Evolutionary conservation across 2,888 invertebrate species (phyloP).

Genomic region (Ochlodes sylvanus): DNA sequence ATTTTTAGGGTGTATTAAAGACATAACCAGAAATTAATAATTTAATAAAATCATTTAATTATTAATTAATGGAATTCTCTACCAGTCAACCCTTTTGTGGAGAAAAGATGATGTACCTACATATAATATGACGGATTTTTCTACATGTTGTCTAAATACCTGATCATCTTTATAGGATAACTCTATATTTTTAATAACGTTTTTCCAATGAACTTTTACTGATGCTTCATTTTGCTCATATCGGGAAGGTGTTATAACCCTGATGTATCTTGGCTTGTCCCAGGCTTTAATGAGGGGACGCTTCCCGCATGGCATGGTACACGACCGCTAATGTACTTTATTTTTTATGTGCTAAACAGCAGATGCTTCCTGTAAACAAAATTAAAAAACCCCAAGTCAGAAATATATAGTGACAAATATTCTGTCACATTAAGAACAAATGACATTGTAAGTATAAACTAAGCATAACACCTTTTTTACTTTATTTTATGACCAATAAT

Average conservation of each 20-base stretch:
- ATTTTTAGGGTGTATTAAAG: too few species aligned
- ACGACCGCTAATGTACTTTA: background rate
- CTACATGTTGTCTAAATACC: slow-evolving; percentile 49
- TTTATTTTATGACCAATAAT: too few species aligned
- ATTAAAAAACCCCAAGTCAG: background rate
- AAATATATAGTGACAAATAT: background rate
- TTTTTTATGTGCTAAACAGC: too few species aligned
- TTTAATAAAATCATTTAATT: too few species aligned
- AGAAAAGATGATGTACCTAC: too few species aligned
- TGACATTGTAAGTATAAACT: too few species aligned
- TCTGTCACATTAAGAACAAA: background rate
- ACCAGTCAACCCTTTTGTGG: too few species aligned
- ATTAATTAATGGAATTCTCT: too few species aligned
- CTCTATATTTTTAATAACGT: slow-evolving; percentile 68
- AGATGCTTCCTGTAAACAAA: background rate
- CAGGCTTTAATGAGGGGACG: slow-evolving; percentile 65
- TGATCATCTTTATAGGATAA: slow-evolving; percentile 74
- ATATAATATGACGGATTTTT: too few species aligned
- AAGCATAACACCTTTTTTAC: too few species aligned
- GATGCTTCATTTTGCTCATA: slow-evolving; percentile 74
- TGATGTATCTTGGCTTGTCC: slow-evolving; percentile 63
- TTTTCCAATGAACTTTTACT: slow-evolving; percentile 75
- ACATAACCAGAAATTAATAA: too few species aligned
- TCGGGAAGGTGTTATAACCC: slow-evolving; percentile 64
- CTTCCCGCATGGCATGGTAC: slow-evolving; percentile 71